Percentiles rank a stretch among this genome's conserved stretches.
These are phyloP conservation scores for Drosophila kurseongensis DNA, from an alignment of 1,140 invertebrate species.

Conservation along the genomic window DNA sequence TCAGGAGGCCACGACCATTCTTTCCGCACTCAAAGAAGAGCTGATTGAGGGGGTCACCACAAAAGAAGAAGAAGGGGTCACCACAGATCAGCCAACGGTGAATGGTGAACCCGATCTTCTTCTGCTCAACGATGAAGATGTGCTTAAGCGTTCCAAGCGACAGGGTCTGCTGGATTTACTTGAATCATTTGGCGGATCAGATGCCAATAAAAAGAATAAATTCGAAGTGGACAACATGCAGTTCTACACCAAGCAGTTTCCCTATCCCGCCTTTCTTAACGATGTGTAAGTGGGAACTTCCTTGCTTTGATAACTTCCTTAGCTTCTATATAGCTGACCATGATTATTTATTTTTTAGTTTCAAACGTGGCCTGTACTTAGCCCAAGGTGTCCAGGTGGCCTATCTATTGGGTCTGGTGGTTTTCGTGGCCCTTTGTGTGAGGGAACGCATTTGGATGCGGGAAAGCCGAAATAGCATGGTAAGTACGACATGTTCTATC, in stretches of 20 bases:
- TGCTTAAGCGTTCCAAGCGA: conserved; percentile 36
- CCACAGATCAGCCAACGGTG: neutral
- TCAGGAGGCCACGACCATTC: neutral
- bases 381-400: conserved; percentile 87
- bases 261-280: conserved; percentile 88
- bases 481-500: conserved; percentile 49
- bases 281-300: conserved; percentile 85
- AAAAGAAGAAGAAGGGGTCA: neutral
- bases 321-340: neutral
- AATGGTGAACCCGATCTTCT: conserved; percentile 6
- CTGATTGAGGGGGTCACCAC: neutral
- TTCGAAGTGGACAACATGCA: conserved; percentile 85
- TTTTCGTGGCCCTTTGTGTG: conserved; percentile 87
- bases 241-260: conserved; percentile 88
- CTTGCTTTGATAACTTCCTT: neutral
- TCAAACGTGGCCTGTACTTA: conserved; percentile 88
- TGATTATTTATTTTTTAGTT: conserved; percentile 82
- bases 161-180: conserved; percentile 70
- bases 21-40: rapidly evolving
- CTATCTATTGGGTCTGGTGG: conserved; percentile 88
- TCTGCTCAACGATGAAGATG: conserved; percentile 26
- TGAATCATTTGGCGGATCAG: conserved; percentile 29
- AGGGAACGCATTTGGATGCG: conserved; percentile 88
- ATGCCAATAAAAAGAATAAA: conserved; percentile 24
- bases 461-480: conserved; percentile 88